Evolutionary conservation across 2,797 vertebrate species (phyloP), one percentile per base, ranked within the genome.

Genomic region (Syndactyla subalaris): DNA sequence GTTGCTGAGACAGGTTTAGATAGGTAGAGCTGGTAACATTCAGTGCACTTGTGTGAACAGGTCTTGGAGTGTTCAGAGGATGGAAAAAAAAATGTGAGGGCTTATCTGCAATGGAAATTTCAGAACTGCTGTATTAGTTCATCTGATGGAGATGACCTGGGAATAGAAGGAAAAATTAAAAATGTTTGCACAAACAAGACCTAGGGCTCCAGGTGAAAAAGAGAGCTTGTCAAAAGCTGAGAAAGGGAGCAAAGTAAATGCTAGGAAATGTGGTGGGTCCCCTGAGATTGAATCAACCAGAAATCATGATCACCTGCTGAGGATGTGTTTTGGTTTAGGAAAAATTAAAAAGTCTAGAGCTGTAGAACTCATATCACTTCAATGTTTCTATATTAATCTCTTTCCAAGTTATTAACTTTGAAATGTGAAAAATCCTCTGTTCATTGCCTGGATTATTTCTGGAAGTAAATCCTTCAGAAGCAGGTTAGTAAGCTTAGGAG

Each of bases 401-500:
- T 90, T 94, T 88, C 74, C 45, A 77, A 82, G 57, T 89, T 95
- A 96, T 71, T 96, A 93, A 85, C 86, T 86, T 94, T n/a, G 83
- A 94, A 93, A 93, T 90, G 77, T 88, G 71, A 92, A 93, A 96
- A 93, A 92, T 77, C 83, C 65, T 87, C 58, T 51, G 22, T 83
- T 94, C 77, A n/a, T 85, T 92, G 77, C 68, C 82, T 92, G 93
- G 92, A 93, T 96, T 96, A 95, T 92, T 92, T 83, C 87, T 95
- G 93, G 79, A 80, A 85, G 68, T 57, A 93, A 92, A 90, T 94
- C 92, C 79, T 87, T 81, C 68, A 78, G 90, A 91, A 86, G 62
- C 61, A 6, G 7, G 74, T 91, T 93, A 67, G 80, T 80, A 65
- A 92, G 88, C 85, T 87, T 92, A 93, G 85, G 57, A 84, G 74